Evolutionary conservation across 2,113 vertebrate species (phyloP), one percentile per base, ranked within the genome.

Genomic region (Calyptommatus sinebrachiatus): DNA sequence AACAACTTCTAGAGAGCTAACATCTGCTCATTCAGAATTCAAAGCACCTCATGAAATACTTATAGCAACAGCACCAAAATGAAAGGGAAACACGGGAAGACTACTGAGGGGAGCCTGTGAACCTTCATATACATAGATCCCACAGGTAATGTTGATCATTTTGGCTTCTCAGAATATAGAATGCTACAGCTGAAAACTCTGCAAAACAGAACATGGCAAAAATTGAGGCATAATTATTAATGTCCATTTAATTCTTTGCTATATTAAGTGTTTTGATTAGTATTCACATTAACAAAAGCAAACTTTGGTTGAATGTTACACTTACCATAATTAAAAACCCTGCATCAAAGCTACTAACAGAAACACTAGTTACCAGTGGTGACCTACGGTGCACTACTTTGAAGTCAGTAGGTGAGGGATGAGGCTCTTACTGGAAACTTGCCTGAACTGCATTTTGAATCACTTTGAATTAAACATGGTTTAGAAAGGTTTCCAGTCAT

Each of bases 11-110:
- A 14, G 18, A 76, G 84, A 84, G 76, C 67, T 91, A 90, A 90
- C 83, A 92, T 86, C 88, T 92, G 89, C 83, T 90, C 70, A 82
- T 86, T 89, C 7, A 7, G 77, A 88, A 90, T 87, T 92, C 87
- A 92, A 92, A 91, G 81, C 41, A 79, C 70, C 88, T 90, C 78
- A 91, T 91, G 79, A 90, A 89, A 89, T 84, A 89, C 41, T 89
- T 86, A 82, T 85, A 84, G 73, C 76, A 91, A 87, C 63, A 81
- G 78, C 31, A 63, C 66, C 46, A 53, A 61, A 79, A 89, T 88
- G 81, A 90, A 90, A 90, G 87, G 22, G 67, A 31, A 91, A 6
- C 21, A 16, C 35, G 76, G 31, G 71, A 85, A 88, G 29, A 73
- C 63, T 80, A 61, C 83, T 76, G 68, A 48, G 84, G 74, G 79